Base-by-base conservation (phyloP, 2,797 vertebrate genomes). In the Amblyopsis hoosieri region DNA sequence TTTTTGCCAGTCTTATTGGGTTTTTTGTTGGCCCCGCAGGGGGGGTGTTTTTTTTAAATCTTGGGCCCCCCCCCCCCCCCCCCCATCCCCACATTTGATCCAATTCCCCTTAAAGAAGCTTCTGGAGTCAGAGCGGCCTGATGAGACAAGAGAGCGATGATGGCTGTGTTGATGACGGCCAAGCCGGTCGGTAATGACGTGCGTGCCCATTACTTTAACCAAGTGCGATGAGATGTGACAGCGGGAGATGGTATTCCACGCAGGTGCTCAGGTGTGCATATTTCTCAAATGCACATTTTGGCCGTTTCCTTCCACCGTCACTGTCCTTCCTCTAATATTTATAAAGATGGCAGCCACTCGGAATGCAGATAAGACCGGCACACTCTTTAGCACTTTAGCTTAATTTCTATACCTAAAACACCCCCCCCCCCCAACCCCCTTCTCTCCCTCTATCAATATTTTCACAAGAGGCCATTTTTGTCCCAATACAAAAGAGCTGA, bases 291-390 rank as follows among this genome's bases (percentile, higher is more conserved):
- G 78, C 71, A 65, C 85, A 80, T 82, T 90, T 90, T 89, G 82
- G 79, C 84, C 67, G 61, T 79, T 87, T 82, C 84, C 83, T 67
- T 69, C 82, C 74, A 74, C 67, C 79, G 74, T 69, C 71, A 64
- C 81, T 83, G 85, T 89, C 88, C 88, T 89, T 86, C 84, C 79
- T 91, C 84, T 82, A 91, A 91, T 90, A 91, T 91, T 90, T 90
- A 91, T 90, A 88, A 29, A 83, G 86, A 85, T 81, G 69, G 23
- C 73, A 14, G 67, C 60, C 81, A 79, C 72, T 75, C 79, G 0
- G 88, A 87, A 91, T 91, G 89, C 87, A 85, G 89, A 91, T 89
- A 69, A 74, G 75, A 74, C 15, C 4, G 23, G 62, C 66, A 17
- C 1, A 62, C 75, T 79, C 87, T 82, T 84, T 79, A 75, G 66